Evolutionary conservation across 1,140 invertebrate species (phyloP).

Genomic region (Heliconius hermathena): DNA sequence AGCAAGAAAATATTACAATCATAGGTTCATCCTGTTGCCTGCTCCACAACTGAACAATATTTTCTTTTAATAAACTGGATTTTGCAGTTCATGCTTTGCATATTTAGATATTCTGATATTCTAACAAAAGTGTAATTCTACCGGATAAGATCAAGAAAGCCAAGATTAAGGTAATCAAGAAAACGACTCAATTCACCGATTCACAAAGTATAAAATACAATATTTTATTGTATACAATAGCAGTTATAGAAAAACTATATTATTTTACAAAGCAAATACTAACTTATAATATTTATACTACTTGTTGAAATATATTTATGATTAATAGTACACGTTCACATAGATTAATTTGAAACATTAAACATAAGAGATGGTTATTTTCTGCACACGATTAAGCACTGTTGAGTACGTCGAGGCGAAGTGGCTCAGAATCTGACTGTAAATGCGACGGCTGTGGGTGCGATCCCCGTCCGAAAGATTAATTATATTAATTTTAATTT

Average conservation of each 20-base stretch:
- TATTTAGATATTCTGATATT: conserved; percentile 13
- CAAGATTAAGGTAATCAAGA: conserved; percentile 6
- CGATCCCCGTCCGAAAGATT: background rate
- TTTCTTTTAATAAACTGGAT: conserved; percentile 9
- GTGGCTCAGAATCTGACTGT: no score
- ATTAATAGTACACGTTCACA: no score
- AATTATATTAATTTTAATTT: background rate
- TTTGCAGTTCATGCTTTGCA: conserved; percentile 12
- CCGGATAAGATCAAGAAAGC: background rate
- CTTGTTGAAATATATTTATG: no score
- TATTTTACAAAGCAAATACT: background rate
- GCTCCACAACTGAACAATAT: background rate
- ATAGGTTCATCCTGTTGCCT: background rate
- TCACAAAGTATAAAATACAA: background rate
- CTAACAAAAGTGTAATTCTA: conserved; percentile 13
- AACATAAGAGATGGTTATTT: no score
- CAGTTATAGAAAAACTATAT: background rate
- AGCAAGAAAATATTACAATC: conserved; percentile 3
- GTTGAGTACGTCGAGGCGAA: no score
- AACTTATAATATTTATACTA: no score
- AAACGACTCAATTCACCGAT: conserved; percentile 14
- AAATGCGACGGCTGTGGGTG: no score
- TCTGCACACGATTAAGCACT: no score
- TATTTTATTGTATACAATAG: background rate
- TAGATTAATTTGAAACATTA: no score